A percentile compares a stretch with the other conserved stretches of the same genome.
phyloP scores from a whole-genome alignment of 2,797 vertebrate genomes.

The Enteromius unitaeniatus region DNA sequence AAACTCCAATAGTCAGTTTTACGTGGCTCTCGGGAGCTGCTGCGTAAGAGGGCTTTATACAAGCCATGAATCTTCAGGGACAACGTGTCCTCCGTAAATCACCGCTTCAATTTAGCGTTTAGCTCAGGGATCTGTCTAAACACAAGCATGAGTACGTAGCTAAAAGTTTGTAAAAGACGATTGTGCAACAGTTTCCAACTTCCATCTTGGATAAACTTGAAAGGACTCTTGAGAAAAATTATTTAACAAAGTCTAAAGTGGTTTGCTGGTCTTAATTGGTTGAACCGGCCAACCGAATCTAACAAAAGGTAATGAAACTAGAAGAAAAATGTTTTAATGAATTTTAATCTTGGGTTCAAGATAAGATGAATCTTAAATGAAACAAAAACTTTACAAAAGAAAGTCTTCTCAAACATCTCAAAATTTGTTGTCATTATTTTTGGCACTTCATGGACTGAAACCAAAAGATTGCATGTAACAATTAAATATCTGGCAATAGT shows the following conservation, averaged over 20 bases:
- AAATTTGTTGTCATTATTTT: not conserved
- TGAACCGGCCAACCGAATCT: not conserved
- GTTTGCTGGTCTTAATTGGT: not conserved
- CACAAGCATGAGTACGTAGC: not conserved
- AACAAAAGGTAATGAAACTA: no score
- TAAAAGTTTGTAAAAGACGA: not conserved
- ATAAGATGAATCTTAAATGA: not conserved
- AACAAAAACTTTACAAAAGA: not conserved
- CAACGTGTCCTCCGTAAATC: not conserved
- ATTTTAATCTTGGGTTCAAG: not conserved
- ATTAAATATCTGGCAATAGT: not conserved
- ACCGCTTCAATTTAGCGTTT: not conserved
- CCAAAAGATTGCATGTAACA: not conserved
- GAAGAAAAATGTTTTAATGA: no score
- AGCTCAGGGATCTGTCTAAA: not conserved
- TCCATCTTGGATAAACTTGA: not conserved
- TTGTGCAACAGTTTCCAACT: not conserved
- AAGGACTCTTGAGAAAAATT: not conserved
- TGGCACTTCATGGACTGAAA: not conserved
- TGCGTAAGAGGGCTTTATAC: not conserved
- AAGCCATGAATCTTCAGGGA: not conserved
- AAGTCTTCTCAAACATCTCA: not conserved
- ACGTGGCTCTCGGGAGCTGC: not conserved
- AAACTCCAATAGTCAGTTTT: not conserved
- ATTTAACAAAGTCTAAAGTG: not conserved